Evolutionary conservation across 2,797 vertebrate species (phyloP).

Genomic region (Myotis vivesi): DNA sequence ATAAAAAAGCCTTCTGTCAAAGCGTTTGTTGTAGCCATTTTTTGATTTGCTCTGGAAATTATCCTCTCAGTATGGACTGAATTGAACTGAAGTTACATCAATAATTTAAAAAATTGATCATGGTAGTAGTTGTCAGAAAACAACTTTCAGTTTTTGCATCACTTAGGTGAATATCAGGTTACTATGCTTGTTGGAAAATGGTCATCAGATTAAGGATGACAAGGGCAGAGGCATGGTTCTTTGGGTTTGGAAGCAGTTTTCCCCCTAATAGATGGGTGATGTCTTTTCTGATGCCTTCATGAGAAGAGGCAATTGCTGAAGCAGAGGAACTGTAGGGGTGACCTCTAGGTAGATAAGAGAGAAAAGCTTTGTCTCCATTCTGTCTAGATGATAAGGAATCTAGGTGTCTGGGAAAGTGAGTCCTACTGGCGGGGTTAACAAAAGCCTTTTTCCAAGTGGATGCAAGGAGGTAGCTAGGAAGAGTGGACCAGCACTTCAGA

Average conservation of each 20-base stretch:
- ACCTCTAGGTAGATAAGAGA: not conserved
- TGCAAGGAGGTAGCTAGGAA: not conserved
- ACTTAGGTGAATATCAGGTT: not conserved
- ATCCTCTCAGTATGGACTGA: not conserved
- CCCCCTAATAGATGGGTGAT: not conserved
- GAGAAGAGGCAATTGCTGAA: not conserved
- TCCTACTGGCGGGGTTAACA: not conserved
- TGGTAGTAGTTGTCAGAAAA: not conserved
- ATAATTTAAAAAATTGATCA: conserved; percentile 30
- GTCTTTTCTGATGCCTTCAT: not conserved
- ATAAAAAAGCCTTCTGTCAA: not conserved
- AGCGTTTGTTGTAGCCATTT: not conserved
- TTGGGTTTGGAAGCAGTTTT: not conserved
- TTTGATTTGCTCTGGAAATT: conserved; percentile 13
- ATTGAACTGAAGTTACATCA: not conserved
- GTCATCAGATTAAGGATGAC: not conserved
- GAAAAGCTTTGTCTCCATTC: not conserved
- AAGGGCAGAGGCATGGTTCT: not conserved
- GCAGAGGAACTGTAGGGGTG: not conserved
- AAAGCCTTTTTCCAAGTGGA: not conserved
- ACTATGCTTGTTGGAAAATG: not conserved
- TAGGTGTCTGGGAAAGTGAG: not conserved
- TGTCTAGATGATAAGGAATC: not conserved
- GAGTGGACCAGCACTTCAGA: not conserved
- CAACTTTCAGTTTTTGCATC: not conserved